Conservation (phyloP, 2,113 vertebrate species). For the Motacilla tschutschensis region DNA sequence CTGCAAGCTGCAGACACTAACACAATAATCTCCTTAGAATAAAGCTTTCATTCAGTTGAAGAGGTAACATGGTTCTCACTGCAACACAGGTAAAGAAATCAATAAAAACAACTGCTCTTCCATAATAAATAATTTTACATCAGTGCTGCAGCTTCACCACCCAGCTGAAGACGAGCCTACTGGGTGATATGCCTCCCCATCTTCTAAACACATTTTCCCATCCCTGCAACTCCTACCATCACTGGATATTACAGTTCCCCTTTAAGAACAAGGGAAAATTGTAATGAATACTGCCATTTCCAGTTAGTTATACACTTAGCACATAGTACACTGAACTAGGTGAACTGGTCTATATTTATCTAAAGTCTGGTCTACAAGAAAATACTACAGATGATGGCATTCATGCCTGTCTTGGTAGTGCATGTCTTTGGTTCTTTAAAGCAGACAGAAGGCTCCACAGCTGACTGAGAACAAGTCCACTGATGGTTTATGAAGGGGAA, state of each 20-base stretch:
- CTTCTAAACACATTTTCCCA: not conserved
- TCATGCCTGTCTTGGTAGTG: not conserved
- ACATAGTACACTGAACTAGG: not conserved
- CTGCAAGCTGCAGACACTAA: slow-evolving; percentile 20
- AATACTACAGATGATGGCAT: not conserved
- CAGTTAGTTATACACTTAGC: not conserved
- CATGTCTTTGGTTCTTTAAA: not conserved
- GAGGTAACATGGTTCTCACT: not conserved
- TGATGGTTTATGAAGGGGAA: not conserved
- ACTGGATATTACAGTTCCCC: not conserved
- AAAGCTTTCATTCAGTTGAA: slow-evolving; percentile 12
- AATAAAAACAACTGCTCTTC: not conserved
- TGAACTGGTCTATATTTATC: not conserved
- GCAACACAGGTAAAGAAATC: not conserved
- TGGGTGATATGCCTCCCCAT: not conserved
- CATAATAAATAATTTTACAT: not conserved
- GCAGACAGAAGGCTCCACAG: not conserved
- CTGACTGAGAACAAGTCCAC: not conserved
- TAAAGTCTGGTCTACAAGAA: not conserved
- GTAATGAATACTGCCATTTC: not conserved
- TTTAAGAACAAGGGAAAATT: not conserved
- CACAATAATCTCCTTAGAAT: slow-evolving; percentile 41
- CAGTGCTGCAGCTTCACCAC: not conserved
- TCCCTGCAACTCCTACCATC: not conserved
- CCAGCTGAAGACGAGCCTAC: not conserved